Conservation (phyloP, 2,888 invertebrate species). For the Plusia festucae region DNA sequence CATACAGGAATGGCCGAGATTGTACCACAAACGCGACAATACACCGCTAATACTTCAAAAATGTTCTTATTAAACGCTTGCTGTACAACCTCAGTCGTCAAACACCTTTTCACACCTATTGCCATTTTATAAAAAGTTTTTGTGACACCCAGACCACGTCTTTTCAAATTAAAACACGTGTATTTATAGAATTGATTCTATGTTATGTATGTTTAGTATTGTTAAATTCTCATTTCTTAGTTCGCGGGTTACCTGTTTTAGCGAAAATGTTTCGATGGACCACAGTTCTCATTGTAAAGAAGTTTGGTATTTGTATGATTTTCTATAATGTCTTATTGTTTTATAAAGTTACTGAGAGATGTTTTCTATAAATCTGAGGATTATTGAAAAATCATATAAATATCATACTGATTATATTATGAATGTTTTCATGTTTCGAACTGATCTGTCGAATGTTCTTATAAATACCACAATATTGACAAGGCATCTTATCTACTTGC, state of each 20-base stretch:
- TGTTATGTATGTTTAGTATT: conserved; percentile 31
- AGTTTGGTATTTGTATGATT: conserved; percentile 33
- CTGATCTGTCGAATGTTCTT: conserved; percentile 39
- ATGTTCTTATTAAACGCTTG: not conserved
- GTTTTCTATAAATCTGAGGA: conserved; percentile 28
- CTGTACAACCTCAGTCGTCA: conserved; percentile 6
- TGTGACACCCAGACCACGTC: conserved; percentile 15
- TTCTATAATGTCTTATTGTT: conserved; percentile 29
- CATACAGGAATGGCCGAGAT: conserved; percentile 8
- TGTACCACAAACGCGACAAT: not conserved
- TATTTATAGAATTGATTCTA: conserved; percentile 27
- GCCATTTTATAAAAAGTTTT: conserved; percentile 36
- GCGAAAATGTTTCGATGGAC: conserved; percentile 44
- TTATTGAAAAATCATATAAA: conserved; percentile 30
- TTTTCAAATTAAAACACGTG: conserved; percentile 15
- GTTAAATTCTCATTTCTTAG: conserved; percentile 42
- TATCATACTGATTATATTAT: conserved; percentile 52
- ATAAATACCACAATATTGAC: conserved; percentile 32
- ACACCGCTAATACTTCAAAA: not conserved
- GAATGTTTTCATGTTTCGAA: conserved; percentile 34
- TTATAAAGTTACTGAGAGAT: conserved; percentile 31
- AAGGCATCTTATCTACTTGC: conserved; percentile 35
- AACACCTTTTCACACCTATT: conserved; percentile 33
- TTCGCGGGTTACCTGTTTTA: conserved; percentile 43
- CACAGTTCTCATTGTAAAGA: conserved; percentile 32